phyloP scores from a whole-genome alignment of 2,113 vertebrate species.

The Shinisaurus crocodilurus region DNA sequence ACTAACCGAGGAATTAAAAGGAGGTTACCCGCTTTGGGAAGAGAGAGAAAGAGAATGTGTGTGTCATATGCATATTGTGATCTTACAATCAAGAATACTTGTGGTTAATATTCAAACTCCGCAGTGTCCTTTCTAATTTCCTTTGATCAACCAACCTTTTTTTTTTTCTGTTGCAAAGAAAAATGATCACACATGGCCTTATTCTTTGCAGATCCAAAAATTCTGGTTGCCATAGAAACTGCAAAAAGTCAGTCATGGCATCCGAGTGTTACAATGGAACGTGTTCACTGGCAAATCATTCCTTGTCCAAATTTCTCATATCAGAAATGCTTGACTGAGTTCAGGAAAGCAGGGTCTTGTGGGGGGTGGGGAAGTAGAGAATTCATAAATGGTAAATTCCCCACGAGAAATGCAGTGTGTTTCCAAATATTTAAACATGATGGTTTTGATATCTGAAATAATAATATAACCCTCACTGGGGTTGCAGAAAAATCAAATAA shows the following conservation, averaged over 20 bases:
- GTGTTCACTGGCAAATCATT: conserved; percentile 72
- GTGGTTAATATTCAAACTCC: conserved; percentile 34
- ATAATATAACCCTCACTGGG: background rate
- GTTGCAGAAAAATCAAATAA: background rate
- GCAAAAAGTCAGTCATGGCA: conserved; percentile 68
- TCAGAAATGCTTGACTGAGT: conserved; percentile 57
- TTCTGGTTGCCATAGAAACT: conserved; percentile 77
- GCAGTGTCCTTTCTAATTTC: conserved; percentile 44
- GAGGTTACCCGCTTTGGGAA: background rate
- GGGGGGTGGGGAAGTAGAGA: too few species aligned
- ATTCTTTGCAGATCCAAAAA: conserved; percentile 73
- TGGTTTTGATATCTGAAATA: background rate
- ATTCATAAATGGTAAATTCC: background rate
- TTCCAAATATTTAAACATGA: background rate
- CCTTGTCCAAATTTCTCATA: conserved; percentile 32
- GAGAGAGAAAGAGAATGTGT: conserved; percentile 1
- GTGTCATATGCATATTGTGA: background rate
- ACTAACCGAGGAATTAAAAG: conserved; percentile 46
- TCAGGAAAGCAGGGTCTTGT: background rate
- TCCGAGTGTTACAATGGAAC: conserved; percentile 67
- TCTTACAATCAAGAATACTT: conserved; percentile 26
- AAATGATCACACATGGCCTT: conserved; percentile 48
- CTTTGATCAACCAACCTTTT: conserved; percentile 50
- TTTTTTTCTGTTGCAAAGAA: conserved; percentile 47
- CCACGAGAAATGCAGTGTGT: background rate